Evolutionary conservation across 2,113 vertebrate species (phyloP).

Genomic region (Cygnus atratus): DNA sequence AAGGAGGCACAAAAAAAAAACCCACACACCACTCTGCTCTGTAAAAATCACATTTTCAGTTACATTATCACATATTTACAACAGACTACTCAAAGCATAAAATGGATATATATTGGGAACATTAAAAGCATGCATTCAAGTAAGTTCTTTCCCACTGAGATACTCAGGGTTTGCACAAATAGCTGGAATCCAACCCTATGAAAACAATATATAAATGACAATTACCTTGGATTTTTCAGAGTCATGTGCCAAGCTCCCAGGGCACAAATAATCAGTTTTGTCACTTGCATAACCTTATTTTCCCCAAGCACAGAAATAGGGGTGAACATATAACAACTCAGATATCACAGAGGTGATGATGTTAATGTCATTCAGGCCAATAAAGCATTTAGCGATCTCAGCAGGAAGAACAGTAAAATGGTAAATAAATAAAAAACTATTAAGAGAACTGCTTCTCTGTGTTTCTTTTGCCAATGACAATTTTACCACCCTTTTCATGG

Average conservation of each 20-base stretch:
- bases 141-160: neutral
- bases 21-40: neutral
- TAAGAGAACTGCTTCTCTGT: neutral
- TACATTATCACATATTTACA: neutral
- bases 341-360: neutral
- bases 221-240: neutral
- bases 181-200: neutral
- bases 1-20: neutral
- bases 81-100: neutral
- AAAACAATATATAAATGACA: neutral
- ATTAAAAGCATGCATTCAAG: neutral
- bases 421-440: neutral
- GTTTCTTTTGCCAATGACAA: neutral
- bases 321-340: neutral
- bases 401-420: slow-evolving; percentile 26
- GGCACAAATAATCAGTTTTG: neutral
- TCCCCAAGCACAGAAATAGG: neutral
- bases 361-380: slow-evolving; percentile 4
- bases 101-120: neutral
- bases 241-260: neutral
- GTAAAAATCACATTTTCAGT: neutral
- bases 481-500: neutral
- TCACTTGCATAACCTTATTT: neutral
- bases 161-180: neutral
- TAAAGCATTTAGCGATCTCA: slow-evolving; percentile 14